A percentile compares a stretch with the other conserved stretches of the same genome.
These are phyloP conservation scores for Desoria tigrina DNA, from an alignment of 2,888 invertebrate genomes.

Conservation along the genomic window DNA sequence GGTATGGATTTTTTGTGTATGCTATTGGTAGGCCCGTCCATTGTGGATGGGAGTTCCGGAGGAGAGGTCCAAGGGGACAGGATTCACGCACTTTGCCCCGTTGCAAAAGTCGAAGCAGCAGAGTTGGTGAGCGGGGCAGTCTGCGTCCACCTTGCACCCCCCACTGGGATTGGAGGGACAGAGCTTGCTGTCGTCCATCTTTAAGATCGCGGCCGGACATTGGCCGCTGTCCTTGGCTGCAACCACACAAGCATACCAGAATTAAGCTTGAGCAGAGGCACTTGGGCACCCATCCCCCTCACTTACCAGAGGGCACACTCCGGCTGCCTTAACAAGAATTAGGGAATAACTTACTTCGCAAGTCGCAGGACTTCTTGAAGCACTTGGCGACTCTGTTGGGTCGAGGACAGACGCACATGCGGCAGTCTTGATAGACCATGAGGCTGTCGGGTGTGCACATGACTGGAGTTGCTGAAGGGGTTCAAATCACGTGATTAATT, in stretches of 20 bases:
- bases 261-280: too few species aligned
- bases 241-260: slow-evolving; percentile 14
- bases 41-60: slow-evolving; percentile 33
- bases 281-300: not conserved
- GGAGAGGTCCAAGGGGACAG: slow-evolving; percentile 37
- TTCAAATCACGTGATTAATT: too few species aligned
- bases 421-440: slow-evolving; percentile 47
- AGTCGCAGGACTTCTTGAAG: slow-evolving; percentile 46
- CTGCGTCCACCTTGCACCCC: slow-evolving; percentile 41
- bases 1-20: too few species aligned
- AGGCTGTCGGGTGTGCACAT: slow-evolving; percentile 43
- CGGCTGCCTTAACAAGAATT: not conserved
- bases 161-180: slow-evolving; percentile 23
- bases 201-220: slow-evolving; percentile 42
- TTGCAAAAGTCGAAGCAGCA: slow-evolving; percentile 52
- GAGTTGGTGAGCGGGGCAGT: slow-evolving; percentile 47
- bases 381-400: slow-evolving; percentile 47
- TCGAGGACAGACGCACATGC: slow-evolving; percentile 45
- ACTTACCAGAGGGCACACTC: not conserved
- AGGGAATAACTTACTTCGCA: slow-evolving; percentile 37
- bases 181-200: slow-evolving; percentile 38
- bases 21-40: slow-evolving; percentile 41
- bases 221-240: slow-evolving; percentile 48
- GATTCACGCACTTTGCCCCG: slow-evolving; percentile 40
- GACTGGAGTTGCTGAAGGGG: too few species aligned